Conservation (phyloP, 1,140 invertebrate genomes). For the Hylaeus anthracinus region DNA sequence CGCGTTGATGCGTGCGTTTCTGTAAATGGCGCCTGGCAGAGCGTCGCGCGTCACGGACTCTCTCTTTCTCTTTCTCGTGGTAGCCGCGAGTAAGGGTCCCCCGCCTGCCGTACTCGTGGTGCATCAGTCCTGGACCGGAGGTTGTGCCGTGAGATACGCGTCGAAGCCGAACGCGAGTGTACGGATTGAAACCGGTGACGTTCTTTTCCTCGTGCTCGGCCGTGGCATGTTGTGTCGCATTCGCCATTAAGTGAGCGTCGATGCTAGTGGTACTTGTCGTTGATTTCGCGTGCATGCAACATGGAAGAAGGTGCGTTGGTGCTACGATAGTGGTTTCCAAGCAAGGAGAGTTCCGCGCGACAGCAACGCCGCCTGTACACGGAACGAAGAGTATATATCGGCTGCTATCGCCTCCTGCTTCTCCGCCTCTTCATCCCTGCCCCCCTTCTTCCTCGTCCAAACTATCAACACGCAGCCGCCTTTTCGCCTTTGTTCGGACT, state of each 20-base stretch:
- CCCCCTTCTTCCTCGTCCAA: constrained; percentile 8
- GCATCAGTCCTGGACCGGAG: constrained; percentile 49
- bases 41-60: constrained; percentile 59
- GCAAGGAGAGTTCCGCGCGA: constrained; percentile 54
- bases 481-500: constrained; percentile 60
- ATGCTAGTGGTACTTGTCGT: constrained; percentile 54
- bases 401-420: constrained; percentile 51
- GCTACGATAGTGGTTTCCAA: constrained; percentile 66
- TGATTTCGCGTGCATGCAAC: constrained; percentile 56
- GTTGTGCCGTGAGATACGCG: constrained; percentile 39
- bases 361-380: constrained; percentile 47
- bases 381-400: constrained; percentile 50
- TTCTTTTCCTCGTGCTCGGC: neutral
- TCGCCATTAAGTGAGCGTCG: constrained; percentile 50
- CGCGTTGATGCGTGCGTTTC: constrained; percentile 59
- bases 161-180: constrained; percentile 1
- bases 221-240: neutral
- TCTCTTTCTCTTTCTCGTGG: constrained; percentile 47
- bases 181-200: constrained; percentile 5
- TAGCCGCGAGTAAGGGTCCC: constrained; percentile 14
- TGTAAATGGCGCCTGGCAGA: constrained; percentile 72
- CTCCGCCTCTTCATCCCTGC: neutral
- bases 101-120: constrained; percentile 34
- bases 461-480: constrained; percentile 46
- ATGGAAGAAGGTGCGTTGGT: constrained; percentile 68